These are phyloP conservation scores for Perca fluviatilis DNA, from an alignment of 2,113 vertebrate species.

Conservation along the genomic window DNA sequence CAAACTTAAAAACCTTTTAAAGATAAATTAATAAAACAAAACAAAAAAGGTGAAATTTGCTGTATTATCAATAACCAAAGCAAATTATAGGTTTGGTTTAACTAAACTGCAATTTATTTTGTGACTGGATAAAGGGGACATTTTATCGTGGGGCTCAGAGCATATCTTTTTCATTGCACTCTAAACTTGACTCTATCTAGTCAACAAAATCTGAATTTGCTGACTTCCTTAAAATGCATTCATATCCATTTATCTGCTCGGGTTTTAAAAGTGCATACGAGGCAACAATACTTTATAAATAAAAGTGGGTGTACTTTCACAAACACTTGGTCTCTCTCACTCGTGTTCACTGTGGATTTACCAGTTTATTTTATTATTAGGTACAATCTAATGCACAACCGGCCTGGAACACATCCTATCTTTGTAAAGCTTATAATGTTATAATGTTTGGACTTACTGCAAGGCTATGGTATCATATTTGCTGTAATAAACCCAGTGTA, in stretches of 20 bases:
- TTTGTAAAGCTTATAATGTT: neutral
- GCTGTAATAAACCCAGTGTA: neutral
- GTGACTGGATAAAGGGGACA: neutral
- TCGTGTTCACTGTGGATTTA: neutral
- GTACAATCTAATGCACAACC: neutral
- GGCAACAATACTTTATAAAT: neutral
- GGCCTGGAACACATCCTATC: neutral
- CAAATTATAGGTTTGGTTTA: neutral
- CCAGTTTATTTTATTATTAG: neutral
- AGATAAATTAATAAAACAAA: no score
- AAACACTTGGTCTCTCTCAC: neutral
- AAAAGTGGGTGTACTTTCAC: neutral
- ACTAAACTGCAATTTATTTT: neutral
- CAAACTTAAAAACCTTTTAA: neutral
- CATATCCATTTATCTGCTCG: neutral
- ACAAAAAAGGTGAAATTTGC: no score
- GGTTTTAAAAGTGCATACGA: neutral
- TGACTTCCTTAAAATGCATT: neutral
- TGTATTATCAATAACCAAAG: neutral
- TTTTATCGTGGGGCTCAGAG: neutral
- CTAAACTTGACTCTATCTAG: neutral
- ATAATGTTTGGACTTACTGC: neutral
- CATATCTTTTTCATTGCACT: no score
- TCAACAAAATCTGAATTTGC: neutral
- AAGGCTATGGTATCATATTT: neutral